These are phyloP conservation scores for Actinemys pallida DNA, from an alignment of 2,113 vertebrate genomes.

Conservation along the genomic window DNA sequence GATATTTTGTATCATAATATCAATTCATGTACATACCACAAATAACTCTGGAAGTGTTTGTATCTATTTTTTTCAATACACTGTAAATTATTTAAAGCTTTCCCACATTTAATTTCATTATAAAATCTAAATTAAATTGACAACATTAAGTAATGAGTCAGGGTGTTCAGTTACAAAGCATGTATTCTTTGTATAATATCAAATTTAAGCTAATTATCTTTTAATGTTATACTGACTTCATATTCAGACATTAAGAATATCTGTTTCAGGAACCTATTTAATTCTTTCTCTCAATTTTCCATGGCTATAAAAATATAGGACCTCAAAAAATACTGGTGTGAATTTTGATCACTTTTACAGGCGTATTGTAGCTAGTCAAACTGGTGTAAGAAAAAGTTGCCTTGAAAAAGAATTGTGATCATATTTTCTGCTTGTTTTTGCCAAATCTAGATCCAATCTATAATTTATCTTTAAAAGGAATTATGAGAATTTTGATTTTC, in stretches of 20 bases:
- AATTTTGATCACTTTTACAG: background rate
- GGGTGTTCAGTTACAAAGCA: background rate
- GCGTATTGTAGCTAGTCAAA: background rate
- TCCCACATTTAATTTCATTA: background rate
- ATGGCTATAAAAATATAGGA: background rate
- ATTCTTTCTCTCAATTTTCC: background rate
- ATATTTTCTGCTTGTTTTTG: rapidly evolving
- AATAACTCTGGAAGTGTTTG: background rate
- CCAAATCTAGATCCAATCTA: background rate
- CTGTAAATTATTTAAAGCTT: background rate
- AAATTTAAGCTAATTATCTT: background rate
- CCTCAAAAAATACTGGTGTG: background rate
- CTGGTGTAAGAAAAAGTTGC: background rate
- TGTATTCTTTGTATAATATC: background rate
- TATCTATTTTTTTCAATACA: background rate
- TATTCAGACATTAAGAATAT: rapidly evolving
- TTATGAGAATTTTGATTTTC: constrained; percentile 19
- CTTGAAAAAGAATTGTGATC: background rate
- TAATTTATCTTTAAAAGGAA: background rate
- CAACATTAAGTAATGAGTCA: background rate
- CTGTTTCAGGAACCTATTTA: background rate
- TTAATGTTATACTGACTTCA: background rate
- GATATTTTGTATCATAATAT: background rate
- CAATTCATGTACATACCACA: background rate
- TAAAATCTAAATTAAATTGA: background rate